phyloP scores from a whole-genome alignment of 2,113 vertebrate species.

The Brachyistius frenatus region DNA sequence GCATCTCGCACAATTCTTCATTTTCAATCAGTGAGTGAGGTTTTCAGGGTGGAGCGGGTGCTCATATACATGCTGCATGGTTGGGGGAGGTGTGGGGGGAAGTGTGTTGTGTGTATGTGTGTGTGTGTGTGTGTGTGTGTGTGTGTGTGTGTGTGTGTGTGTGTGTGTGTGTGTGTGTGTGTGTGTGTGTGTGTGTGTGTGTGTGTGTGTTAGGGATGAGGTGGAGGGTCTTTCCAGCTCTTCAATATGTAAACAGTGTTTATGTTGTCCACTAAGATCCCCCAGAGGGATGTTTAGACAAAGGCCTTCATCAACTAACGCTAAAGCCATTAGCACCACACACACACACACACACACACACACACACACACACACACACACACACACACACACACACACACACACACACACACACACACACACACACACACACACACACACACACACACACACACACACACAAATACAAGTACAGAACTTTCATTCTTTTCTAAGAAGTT shows the following conservation, averaged over 20 bases:
- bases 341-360: constrained; percentile 6
- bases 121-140: constrained; percentile 19
- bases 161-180: background rate
- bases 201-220: background rate
- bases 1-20: constrained; percentile 27
- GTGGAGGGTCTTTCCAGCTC: constrained; percentile 39
- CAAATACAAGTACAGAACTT: constrained; percentile 10
- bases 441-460: constrained; percentile 8
- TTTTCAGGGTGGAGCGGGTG: constrained; percentile 10
- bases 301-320: constrained; percentile 59
- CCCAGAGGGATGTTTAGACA: constrained; percentile 70
- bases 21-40: constrained; percentile 15
- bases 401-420: constrained; percentile 3
- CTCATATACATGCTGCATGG: background rate
- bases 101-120: constrained; percentile 13
- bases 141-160: constrained; percentile 24
- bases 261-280: constrained; percentile 66
- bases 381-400: constrained; percentile 9
- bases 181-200: constrained; percentile 10
- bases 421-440: constrained; percentile 13
- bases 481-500: constrained; percentile 7
- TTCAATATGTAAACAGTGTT: constrained; percentile 74
- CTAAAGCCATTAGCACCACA: constrained; percentile 55
- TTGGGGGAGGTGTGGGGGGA: constrained; percentile 8
- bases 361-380: constrained; percentile 23